Percentiles rank a stretch among this genome's conserved stretches.
phyloP scores from a whole-genome alignment of 2,888 invertebrate genomes.

The Drosophila ezoana region DNA sequence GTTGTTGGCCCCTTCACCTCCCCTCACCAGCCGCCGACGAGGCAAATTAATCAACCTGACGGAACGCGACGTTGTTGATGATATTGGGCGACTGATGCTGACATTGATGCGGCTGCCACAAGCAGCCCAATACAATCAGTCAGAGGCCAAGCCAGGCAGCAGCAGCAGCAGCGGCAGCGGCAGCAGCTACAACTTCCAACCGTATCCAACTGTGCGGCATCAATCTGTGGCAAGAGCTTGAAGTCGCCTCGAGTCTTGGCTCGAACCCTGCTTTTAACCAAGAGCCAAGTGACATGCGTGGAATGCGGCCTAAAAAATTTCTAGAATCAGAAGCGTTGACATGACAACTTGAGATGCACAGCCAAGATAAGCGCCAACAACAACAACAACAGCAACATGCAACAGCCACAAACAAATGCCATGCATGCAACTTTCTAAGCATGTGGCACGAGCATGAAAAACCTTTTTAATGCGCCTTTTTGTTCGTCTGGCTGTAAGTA shows the following conservation, averaged over 20 bases:
- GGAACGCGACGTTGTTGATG: slow-evolving; percentile 81
- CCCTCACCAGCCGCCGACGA: slow-evolving; percentile 52
- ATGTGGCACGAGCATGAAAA: slow-evolving; percentile 78
- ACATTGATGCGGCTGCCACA: slow-evolving; percentile 77
- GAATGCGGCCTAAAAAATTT: slow-evolving; percentile 46
- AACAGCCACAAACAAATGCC: slow-evolving; percentile 10
- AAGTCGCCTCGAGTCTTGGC: slow-evolving; percentile 3
- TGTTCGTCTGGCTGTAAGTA: slow-evolving; percentile 28
- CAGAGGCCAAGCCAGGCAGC: slow-evolving; percentile 38
- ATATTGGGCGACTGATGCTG: slow-evolving; percentile 81
- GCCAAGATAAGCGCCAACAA: slow-evolving; percentile 61
- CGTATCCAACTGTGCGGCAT: slow-evolving; percentile 78
- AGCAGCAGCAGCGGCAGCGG: slow-evolving; percentile 4
- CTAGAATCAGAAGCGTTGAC: slow-evolving; percentile 83
- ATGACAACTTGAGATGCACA: slow-evolving; percentile 82
- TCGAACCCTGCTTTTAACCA: slow-evolving; percentile 58
- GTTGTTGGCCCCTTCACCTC: neutral
- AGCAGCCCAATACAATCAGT: slow-evolving; percentile 72
- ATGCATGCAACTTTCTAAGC: slow-evolving; percentile 68
- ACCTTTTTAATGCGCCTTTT: slow-evolving; percentile 67
- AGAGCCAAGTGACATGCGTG: slow-evolving; percentile 46
- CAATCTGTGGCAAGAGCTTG: slow-evolving; percentile 69
- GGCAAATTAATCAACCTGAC: slow-evolving; percentile 77
- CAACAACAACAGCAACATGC: slow-evolving; percentile 22
- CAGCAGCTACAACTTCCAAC: slow-evolving; percentile 25